Conservation (phyloP, 2,888 invertebrate species). For the Netelia inedita region DNA sequence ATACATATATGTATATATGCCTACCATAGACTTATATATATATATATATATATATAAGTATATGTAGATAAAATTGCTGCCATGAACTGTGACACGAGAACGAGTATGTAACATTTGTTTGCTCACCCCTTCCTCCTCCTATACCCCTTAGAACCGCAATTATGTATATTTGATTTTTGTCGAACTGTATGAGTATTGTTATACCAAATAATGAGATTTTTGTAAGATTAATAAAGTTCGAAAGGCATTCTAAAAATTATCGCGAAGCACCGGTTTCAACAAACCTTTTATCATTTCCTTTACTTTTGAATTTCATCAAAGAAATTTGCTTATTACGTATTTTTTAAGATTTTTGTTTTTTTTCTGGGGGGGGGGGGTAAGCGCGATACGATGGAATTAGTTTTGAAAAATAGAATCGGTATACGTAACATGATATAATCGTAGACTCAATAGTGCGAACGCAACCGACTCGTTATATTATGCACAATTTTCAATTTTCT, state of each 20-base stretch:
- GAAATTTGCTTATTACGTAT: too few species aligned
- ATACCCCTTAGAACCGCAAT: conserved; percentile 5
- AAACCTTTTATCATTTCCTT: not conserved
- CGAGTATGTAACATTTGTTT: conserved; percentile 29
- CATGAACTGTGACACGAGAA: conserved; percentile 39
- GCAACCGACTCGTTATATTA: too few species aligned
- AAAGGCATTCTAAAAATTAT: not conserved
- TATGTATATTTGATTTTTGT: conserved; percentile 29
- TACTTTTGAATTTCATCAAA: not conserved
- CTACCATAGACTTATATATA: not conserved
- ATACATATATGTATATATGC: conserved; percentile 1
- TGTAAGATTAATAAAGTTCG: not conserved
- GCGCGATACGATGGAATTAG: too few species aligned
- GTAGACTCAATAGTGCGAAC: too few species aligned
- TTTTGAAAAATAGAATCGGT: too few species aligned
- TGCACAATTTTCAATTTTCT: too few species aligned
- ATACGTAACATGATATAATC: too few species aligned
- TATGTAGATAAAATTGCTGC: not conserved
- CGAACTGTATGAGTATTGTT: conserved; percentile 23
- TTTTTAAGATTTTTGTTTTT: too few species aligned
- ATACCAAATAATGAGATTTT: conserved; percentile 15
- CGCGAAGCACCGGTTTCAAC: not conserved
- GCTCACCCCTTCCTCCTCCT: conserved; percentile 6
- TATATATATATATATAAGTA: conserved; percentile 14
- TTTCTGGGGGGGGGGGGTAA: too few species aligned